A percentile compares a stretch with the other conserved stretches of the same genome.
These are phyloP conservation scores for Heliconius ethilla DNA, from an alignment of 2,888 invertebrate species.

Conservation along the genomic window DNA sequence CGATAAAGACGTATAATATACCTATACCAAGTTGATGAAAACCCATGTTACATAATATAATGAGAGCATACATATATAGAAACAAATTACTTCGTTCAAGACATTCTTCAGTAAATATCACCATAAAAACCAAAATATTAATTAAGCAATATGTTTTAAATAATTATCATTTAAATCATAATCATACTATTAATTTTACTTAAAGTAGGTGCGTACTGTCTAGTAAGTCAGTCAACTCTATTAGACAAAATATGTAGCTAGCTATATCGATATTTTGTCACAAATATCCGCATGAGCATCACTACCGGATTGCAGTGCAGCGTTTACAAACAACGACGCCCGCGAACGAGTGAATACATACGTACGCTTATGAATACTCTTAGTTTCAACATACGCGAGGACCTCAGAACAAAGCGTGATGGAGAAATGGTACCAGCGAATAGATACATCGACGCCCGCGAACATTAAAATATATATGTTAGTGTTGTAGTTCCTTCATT, in stretches of 20 bases:
- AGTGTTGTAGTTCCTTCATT: background rate
- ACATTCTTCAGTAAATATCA: background rate
- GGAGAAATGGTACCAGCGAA: slow-evolving; percentile 15
- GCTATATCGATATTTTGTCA: slow-evolving; percentile 22
- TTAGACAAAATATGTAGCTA: background rate
- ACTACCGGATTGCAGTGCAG: slow-evolving; percentile 62
- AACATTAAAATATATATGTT: background rate
- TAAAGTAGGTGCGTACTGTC: background rate
- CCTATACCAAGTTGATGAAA: background rate
- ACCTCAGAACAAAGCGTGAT: slow-evolving; percentile 38
- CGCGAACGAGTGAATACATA: slow-evolving; percentile 67
- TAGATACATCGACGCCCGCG: no score
- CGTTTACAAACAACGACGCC: slow-evolving; percentile 71
- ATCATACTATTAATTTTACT: background rate
- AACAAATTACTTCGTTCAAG: background rate
- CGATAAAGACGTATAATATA: background rate
- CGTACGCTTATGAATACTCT: slow-evolving; percentile 58
- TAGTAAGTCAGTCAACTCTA: background rate
- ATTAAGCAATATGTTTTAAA: background rate
- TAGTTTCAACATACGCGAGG: slow-evolving; percentile 54
- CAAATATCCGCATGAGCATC: slow-evolving; percentile 44
- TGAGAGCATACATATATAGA: background rate
- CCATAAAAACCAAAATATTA: background rate
- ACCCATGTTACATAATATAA: background rate
- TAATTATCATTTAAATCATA: background rate